These are phyloP conservation scores for Syngnathus floridae DNA, from an alignment of 2,113 vertebrate species.

Conservation along the genomic window DNA sequence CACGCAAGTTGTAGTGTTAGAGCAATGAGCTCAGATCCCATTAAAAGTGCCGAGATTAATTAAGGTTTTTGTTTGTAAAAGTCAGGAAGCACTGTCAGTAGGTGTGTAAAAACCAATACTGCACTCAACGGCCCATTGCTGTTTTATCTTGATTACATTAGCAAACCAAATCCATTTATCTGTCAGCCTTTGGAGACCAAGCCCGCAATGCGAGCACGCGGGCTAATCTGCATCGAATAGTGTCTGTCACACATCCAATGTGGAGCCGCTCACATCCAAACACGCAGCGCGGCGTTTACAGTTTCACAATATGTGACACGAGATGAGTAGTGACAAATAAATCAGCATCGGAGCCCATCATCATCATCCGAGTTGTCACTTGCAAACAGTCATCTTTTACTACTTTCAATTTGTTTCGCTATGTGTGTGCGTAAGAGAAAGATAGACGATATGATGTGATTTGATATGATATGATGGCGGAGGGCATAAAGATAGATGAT, in stretches of 20 bases:
- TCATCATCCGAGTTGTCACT: constrained; percentile 75
- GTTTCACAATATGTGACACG: constrained; percentile 77
- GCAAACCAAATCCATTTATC: constrained; percentile 99
- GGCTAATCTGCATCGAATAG: constrained; percentile 99
- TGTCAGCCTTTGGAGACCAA: constrained; percentile 90
- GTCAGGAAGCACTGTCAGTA: constrained; percentile 17
- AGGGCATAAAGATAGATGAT: constrained; percentile 99
- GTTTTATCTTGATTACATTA: constrained; percentile 99
- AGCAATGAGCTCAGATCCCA: neutral
- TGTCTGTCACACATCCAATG: constrained; percentile 40
- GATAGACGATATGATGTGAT: constrained; percentile 53
- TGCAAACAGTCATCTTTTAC: constrained; percentile 97
- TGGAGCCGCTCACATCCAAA: constrained; percentile 13
- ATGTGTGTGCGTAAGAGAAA: constrained; percentile 20
- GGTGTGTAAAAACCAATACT: constrained; percentile 35
- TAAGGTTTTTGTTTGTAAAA: constrained; percentile 8
- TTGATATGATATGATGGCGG: constrained; percentile 87
- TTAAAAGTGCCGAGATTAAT: neutral
- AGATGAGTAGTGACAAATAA: constrained; percentile 98
- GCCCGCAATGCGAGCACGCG: constrained; percentile 93
- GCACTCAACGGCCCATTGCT: constrained; percentile 78
- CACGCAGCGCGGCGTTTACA: constrained; percentile 11
- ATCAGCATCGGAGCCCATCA: constrained; percentile 98
- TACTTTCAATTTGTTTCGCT: constrained; percentile 97
- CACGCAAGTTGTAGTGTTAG: neutral